phyloP scores from a whole-genome alignment of 2,113 vertebrate species.

The Oceanodroma tethys region DNA sequence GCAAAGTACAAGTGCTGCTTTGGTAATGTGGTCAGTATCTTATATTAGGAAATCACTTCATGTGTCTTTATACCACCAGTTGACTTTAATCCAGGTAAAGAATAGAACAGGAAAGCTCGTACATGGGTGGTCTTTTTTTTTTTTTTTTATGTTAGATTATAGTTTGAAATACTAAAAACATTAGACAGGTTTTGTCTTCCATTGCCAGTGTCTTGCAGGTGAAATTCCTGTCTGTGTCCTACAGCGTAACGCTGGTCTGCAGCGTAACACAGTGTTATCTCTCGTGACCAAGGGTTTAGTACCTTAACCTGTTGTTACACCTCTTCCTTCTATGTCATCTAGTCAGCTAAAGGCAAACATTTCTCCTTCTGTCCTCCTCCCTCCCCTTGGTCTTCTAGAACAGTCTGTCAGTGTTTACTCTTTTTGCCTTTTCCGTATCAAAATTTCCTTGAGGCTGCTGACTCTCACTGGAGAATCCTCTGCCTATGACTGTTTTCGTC shows the following conservation, averaged over 20 bases:
- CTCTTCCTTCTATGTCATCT: neutral
- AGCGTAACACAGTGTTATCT: neutral
- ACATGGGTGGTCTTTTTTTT: neutral
- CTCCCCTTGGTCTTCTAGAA: neutral
- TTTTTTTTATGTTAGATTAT: neutral
- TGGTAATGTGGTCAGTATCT: neutral
- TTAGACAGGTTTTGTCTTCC: neutral
- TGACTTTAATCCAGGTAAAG: neutral
- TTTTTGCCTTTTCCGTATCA: neutral
- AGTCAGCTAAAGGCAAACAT: neutral
- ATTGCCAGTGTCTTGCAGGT: neutral
- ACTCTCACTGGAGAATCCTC: neutral
- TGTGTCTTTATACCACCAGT: neutral
- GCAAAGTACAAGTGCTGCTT: neutral
- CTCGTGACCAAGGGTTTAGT: neutral
- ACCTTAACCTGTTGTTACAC: neutral
- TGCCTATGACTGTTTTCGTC: neutral
- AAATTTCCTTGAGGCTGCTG: neutral
- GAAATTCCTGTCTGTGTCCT: neutral
- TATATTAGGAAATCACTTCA: neutral
- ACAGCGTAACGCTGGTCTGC: neutral
- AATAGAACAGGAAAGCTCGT: neutral
- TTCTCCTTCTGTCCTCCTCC: neutral
- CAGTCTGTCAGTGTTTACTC: neutral
- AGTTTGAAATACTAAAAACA: neutral